Percentiles rank a stretch among this genome's conserved stretches.
Conservation (phyloP, 1,140 invertebrate species). For the Mya arenaria region DNA sequence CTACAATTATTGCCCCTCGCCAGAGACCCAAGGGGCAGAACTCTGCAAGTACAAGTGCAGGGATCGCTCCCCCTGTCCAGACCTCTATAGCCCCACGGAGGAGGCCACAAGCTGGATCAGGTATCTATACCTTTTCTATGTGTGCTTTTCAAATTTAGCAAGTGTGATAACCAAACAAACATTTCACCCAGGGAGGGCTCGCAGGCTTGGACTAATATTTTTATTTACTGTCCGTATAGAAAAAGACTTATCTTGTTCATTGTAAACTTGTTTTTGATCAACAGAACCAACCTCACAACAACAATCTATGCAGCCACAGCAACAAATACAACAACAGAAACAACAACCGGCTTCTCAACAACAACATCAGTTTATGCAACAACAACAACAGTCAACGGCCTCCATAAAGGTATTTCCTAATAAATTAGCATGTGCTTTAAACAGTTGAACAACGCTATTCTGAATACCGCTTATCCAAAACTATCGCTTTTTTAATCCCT, state of each 20-base stretch:
- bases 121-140: too few species aligned
- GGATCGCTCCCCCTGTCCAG: conserved; percentile 79
- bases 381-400: conserved; percentile 39
- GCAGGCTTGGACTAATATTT: too few species aligned
- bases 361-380: conserved; percentile 46
- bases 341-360: conserved; percentile 61
- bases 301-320: conserved; percentile 36
- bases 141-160: background rate
- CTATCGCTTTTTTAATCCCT: too few species aligned
- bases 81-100: conserved; percentile 75
- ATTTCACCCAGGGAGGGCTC: too few species aligned
- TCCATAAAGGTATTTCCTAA: background rate
- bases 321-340: conserved; percentile 61
- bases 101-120: conserved; percentile 60
- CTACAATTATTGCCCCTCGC: conserved; percentile 92
- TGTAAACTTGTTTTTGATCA: too few species aligned
- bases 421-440: too few species aligned
- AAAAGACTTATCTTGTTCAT: too few species aligned
- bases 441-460: too few species aligned
- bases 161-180: too few species aligned
- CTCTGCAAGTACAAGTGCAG: conserved; percentile 70
- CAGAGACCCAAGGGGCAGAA: conserved; percentile 89
- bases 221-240: too few species aligned
- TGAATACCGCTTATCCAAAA: too few species aligned
- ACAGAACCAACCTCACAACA: conserved; percentile 29